A percentile compares a stretch with the other conserved stretches of the same genome.
Evolutionary conservation across 2,113 vertebrate genomes (phyloP).

Genomic region (Mastomys coucha): DNA sequence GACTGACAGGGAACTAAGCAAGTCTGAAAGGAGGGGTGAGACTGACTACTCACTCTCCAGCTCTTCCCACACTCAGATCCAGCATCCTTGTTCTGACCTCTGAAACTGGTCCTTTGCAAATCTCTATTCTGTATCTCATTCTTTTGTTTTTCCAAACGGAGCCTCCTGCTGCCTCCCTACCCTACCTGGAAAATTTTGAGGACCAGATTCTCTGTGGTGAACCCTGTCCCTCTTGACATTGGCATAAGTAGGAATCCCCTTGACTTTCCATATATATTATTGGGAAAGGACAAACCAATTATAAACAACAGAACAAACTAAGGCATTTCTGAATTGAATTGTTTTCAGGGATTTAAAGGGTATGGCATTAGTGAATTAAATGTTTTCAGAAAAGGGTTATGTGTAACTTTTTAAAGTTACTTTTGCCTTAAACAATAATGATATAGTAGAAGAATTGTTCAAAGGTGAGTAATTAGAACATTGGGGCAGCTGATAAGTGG

Average conservation of each 20-base stretch:
- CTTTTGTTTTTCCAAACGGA: background rate
- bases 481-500: background rate
- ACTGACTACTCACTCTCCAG: background rate
- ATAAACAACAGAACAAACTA: background rate
- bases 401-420: background rate
- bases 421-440: constrained; percentile 49
- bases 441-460: background rate
- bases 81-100: background rate
- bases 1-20: background rate
- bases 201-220: background rate
- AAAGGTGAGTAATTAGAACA: constrained; percentile 29
- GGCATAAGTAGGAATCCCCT: constrained; percentile 45
- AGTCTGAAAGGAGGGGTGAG: background rate
- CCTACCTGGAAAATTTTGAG: constrained; percentile 3
- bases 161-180: background rate
- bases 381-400: constrained; percentile 1
- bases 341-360: background rate
- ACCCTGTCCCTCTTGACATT: background rate
- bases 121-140: background rate
- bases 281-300: background rate
- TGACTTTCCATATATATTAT: constrained; percentile 13
- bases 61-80: background rate
- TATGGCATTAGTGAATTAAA: background rate
- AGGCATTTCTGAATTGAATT: constrained; percentile 40
- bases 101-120: background rate